Conservation (phyloP, 1,140 invertebrate species). For the Sinonovacula constricta region DNA sequence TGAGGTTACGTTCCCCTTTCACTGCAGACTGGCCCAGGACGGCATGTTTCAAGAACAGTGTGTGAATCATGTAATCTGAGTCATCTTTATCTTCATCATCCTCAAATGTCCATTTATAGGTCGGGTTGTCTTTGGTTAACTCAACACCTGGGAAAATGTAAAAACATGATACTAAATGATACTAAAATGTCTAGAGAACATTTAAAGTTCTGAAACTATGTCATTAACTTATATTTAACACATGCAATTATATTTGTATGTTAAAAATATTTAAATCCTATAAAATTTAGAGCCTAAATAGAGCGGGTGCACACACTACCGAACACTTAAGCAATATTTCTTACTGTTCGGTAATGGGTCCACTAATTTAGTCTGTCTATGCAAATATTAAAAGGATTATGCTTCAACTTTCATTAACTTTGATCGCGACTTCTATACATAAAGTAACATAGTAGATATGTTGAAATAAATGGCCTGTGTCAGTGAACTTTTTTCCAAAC, state of each 20-base stretch:
- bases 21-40: conserved; percentile 66
- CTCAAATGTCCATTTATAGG: conserved; percentile 62
- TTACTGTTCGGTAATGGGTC: too few relatives aligned
- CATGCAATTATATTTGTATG: background rate
- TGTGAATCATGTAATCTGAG: conserved; percentile 66
- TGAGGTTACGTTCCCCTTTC: conserved; percentile 68
- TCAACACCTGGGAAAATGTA: conserved; percentile 55
- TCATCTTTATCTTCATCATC: conserved; percentile 70
- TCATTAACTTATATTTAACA: background rate
- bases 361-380: too few relatives aligned
- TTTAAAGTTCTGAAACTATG: background rate
- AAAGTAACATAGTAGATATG: too few relatives aligned
- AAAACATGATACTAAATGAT: background rate
- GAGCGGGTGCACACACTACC: too few relatives aligned
- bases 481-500: too few relatives aligned
- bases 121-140: conserved; percentile 64
- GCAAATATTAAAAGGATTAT: too few relatives aligned
- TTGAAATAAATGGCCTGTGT: too few relatives aligned
- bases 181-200: background rate
- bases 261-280: background rate
- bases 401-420: too few relatives aligned
- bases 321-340: too few relatives aligned
- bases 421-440: too few relatives aligned
- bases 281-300: conserved; percentile 1
- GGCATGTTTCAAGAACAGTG: conserved; percentile 67